Evolutionary conservation across 2,797 vertebrate genomes (phyloP).

Genomic region (Ptychobarbus kaznakovi): DNA sequence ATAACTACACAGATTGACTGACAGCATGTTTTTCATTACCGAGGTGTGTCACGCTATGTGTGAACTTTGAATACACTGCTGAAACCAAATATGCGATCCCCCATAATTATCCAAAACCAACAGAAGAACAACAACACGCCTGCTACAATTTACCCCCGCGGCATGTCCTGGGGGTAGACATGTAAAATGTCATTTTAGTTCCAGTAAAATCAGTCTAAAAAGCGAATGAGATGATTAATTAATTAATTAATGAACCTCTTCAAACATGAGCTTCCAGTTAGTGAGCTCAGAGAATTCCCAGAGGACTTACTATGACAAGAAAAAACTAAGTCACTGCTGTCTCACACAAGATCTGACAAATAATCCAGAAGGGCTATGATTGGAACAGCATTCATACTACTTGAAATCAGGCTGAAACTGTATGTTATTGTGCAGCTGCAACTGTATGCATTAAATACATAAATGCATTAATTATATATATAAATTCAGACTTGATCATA

Average conservation of each 20-base stretch:
- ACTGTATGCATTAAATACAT: background rate
- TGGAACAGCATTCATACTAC: background rate
- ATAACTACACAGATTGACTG: background rate
- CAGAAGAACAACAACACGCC: conserved; percentile 7
- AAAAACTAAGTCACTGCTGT: conserved; percentile 3
- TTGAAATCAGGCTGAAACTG: background rate
- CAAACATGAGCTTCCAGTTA: conserved; percentile 19
- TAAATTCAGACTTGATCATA: too few relatives aligned
- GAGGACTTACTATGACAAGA: background rate
- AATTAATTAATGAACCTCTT: conserved; percentile 30
- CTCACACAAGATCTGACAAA: conserved; percentile 19
- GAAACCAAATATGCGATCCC: background rate
- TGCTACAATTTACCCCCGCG: background rate
- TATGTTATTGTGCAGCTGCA: background rate
- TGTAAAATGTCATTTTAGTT: conserved; percentile 21
- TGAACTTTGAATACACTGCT: background rate
- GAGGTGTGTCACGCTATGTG: background rate
- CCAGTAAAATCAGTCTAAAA: conserved; percentile 19
- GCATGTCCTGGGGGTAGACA: conserved; percentile 11
- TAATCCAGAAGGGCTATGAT: background rate
- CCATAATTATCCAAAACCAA: background rate
- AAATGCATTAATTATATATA: too few relatives aligned
- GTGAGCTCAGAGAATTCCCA: background rate
- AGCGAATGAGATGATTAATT: conserved; percentile 1
- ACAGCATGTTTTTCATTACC: background rate